phyloP scores from a whole-genome alignment of 2,113 vertebrate genomes.

The Origma solitaria region DNA sequence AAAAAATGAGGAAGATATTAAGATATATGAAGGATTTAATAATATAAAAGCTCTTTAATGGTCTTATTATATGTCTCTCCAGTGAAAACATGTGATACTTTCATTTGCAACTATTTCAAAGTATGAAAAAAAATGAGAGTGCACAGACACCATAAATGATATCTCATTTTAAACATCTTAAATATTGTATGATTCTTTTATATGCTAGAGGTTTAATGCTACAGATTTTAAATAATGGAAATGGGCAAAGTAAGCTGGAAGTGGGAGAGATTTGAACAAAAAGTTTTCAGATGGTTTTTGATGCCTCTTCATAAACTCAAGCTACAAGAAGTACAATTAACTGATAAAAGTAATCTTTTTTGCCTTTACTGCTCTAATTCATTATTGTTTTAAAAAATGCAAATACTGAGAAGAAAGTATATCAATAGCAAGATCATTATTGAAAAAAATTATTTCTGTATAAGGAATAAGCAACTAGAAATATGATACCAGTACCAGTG shows the following conservation, averaged over 20 bases:
- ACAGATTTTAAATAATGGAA: not conserved
- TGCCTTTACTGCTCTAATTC: not conserved
- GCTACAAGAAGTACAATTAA: not conserved
- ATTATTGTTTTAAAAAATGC: not conserved
- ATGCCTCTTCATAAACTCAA: not conserved
- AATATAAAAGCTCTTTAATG: not conserved
- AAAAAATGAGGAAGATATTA: not conserved
- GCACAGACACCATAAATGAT: not conserved
- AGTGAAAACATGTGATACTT: not conserved
- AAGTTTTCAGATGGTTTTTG: not conserved
- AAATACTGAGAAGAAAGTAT: not conserved
- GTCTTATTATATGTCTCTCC: not conserved
- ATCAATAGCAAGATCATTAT: not conserved
- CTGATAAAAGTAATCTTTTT: not conserved
- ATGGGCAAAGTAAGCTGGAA: not conserved
- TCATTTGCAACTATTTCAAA: not conserved
- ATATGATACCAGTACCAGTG: not conserved
- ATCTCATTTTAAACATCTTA: not conserved
- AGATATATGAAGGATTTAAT: not conserved
- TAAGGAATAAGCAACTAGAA: not conserved
- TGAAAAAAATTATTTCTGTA: not conserved
- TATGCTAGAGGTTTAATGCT: not conserved
- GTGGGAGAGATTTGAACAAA: not conserved
- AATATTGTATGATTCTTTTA: not conserved
- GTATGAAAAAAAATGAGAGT: not conserved